A percentile compares a stretch with the other conserved stretches of the same genome.
phyloP scores from a whole-genome alignment of 2,888 invertebrate genomes.

The Euplagia quadripunctaria region DNA sequence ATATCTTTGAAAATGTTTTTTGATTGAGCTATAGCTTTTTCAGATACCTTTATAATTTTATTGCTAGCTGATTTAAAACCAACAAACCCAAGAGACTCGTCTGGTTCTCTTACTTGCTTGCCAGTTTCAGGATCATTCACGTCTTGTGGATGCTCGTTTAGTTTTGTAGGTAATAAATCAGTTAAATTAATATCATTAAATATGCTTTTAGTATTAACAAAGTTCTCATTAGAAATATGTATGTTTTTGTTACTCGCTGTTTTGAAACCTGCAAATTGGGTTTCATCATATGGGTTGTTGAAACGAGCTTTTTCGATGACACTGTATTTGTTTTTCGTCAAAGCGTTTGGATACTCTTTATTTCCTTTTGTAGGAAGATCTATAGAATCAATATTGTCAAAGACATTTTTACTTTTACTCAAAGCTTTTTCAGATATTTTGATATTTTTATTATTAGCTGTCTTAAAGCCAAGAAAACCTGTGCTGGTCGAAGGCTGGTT shows the following conservation, averaged over 20 bases:
- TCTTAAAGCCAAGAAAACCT: slow-evolving; percentile 50
- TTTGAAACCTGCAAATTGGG: not conserved
- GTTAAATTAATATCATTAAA: not conserved
- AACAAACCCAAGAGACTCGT: not conserved
- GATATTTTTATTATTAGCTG: slow-evolving; percentile 62
- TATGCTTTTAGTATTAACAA: not conserved
- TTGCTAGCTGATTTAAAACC: slow-evolving; percentile 11
- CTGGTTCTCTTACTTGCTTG: not conserved
- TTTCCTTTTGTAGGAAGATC: slow-evolving; percentile 5
- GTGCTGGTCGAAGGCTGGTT: not conserved
- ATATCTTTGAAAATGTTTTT: not conserved
- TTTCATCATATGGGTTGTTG: not conserved
- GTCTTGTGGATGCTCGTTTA: not conserved
- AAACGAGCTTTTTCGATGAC: not conserved
- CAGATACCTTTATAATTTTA: slow-evolving; percentile 4
- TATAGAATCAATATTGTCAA: slow-evolving; percentile 29
- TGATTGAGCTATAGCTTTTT: not conserved
- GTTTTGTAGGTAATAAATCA: not conserved
- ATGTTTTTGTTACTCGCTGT: not conserved
- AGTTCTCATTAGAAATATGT: not conserved
- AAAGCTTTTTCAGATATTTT: slow-evolving; percentile 56
- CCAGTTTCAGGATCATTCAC: not conserved
- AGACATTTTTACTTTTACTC: slow-evolving; percentile 50
- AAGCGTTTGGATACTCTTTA: slow-evolving; percentile 6
- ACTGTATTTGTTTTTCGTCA: not conserved